Evolutionary conservation across 2,888 invertebrate species (phyloP), one percentile per base, ranked within the genome.

Genomic region (Siphonodentalium dalli): DNA sequence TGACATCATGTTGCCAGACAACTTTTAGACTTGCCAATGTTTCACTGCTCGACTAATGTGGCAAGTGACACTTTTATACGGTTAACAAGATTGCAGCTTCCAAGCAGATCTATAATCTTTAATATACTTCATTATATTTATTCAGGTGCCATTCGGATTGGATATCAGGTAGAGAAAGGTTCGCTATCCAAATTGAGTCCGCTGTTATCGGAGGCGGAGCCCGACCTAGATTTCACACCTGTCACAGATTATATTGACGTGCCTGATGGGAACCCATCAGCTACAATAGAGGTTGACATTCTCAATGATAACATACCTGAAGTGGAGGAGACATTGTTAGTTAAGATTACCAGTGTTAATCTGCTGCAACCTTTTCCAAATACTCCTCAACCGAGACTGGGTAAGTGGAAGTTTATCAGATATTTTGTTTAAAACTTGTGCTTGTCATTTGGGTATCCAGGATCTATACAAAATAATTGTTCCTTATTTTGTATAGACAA

Each of bases 311-410:
- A 54, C 6, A 44, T 58, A 7, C 74, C 79, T 5, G 78, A 79
- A 54, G 68, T 79, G 28, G 77, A 78, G 59, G 79, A 80, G 61
- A 73, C 69, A 4, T 75, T 80, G 54, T 51, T 75, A n/a, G 73
- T 80, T 5, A 59, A 63, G 5, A 61, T 80, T 54, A 68, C 67
- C 13, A 44, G 59, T 15, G 77, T 77, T 5, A 53, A 63, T 6
- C 57, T 77, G 23, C 34, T 75, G 6, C 45, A 63, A n/a, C 41
- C 45, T 7, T 27, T 51, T 27, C 49, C 31, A 21, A 54, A 58
- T 18, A 40, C 66, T 56, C 53, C 61, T 29, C 63, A 76, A 26
- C 65, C 68, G 24, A 50, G 51, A 23, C 54, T 75, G 23, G 72
- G 73, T 72, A 63, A 55, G 56, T 41, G n/a, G 11, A n/a, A n/a